Evolutionary conservation across 92 coral and sea anemone species (phyloP).

Genomic region (Zoanthus solanderi): DNA sequence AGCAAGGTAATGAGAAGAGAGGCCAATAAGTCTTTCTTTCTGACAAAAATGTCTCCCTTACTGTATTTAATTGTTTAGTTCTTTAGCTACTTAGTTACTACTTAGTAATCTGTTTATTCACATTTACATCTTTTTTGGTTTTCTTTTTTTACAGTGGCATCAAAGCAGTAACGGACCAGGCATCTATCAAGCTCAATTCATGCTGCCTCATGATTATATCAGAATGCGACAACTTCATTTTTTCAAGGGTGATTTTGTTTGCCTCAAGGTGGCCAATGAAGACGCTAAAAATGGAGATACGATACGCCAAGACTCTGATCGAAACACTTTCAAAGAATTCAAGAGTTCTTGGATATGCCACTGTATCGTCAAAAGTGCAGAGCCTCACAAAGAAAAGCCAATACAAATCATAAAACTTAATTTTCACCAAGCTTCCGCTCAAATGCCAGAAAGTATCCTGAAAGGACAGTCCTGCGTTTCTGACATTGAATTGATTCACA

Average conservation of each 20-base stretch:
- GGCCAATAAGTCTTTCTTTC: no score
- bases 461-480: background rate
- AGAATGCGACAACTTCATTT: constrained; percentile 63
- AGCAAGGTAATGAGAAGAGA: no score
- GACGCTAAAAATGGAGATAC: background rate
- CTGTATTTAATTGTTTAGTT: no score
- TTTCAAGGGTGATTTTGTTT: constrained; percentile 68
- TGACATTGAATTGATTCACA: constrained; percentile 27
- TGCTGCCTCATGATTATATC: constrained; percentile 54
- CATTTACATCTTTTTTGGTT: no score
- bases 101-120: no score
- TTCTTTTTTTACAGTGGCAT: constrained; percentile 8
- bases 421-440: constrained; percentile 26
- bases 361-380: constrained; percentile 13
- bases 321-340: background rate
- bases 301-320: background rate
- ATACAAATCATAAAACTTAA: background rate
- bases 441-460: background rate
- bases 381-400: background rate
- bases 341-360: constrained; percentile 15
- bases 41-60: no score
- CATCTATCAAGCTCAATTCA: background rate
- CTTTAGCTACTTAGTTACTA: no score
- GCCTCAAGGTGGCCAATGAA: constrained; percentile 62
- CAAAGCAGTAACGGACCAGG: background rate